A percentile compares a stretch with the other conserved stretches of the same genome.
Evolutionary conservation across 2,888 invertebrate species (phyloP).

Genomic region (Capitulum mitella): DNA sequence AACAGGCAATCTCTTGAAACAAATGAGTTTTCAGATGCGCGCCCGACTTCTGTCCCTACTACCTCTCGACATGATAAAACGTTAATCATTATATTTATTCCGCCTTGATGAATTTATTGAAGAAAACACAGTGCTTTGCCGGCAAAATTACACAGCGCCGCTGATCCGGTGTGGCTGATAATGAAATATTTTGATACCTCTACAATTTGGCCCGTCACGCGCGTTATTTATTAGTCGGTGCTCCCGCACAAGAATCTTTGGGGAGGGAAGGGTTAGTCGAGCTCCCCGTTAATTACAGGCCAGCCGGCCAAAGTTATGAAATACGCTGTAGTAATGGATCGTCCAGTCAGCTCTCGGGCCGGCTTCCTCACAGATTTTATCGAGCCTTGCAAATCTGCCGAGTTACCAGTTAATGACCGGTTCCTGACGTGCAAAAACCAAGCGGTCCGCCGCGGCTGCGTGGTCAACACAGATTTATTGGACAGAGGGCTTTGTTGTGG

Average conservation of each 20-base stretch:
- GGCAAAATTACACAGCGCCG: background rate
- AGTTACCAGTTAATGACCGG: conserved; percentile 5
- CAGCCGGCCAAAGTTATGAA: background rate
- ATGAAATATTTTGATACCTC: conserved; percentile 22
- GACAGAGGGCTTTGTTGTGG: background rate
- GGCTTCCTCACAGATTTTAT: conserved; percentile 23
- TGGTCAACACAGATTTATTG: conserved; percentile 9
- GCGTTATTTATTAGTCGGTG: background rate
- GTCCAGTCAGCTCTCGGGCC: background rate
- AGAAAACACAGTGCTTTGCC: conserved; percentile 17
- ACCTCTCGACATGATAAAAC: conserved; percentile 23
- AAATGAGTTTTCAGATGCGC: conserved; percentile 3
- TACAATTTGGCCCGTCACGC: conserved; percentile 7
- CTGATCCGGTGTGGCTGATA: conserved; percentile 21
- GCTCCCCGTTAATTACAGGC: conserved; percentile 20
- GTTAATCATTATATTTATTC: conserved; percentile 23
- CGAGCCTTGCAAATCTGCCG: conserved; percentile 21
- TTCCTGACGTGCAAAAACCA: conserved; percentile 14
- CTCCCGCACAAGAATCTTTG: background rate
- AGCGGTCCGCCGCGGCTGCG: background rate
- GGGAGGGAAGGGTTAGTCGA: background rate
- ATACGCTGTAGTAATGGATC: background rate
- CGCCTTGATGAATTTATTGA: conserved; percentile 20
- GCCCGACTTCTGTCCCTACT: conserved; percentile 11
- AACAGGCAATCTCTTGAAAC: conserved; percentile 8